Evolutionary conservation across 92 coral and sea anemone species (phyloP).

Genomic region (Porites divaricata): DNA sequence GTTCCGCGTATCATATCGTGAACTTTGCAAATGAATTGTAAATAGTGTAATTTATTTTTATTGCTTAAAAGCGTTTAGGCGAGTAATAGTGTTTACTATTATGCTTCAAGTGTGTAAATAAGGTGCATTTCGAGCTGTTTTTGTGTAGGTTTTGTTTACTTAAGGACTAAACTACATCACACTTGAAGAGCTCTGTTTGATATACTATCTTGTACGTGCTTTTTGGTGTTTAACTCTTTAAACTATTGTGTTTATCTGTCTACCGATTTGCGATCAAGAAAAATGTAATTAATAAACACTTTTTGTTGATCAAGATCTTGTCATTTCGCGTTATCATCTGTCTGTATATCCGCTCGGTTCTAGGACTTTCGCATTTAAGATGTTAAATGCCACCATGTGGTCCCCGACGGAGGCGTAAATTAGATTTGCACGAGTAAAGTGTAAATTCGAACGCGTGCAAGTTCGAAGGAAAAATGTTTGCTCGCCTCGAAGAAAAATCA

Average conservation of each 20-base stretch:
- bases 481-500: neutral
- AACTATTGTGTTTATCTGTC: conserved; percentile 50
- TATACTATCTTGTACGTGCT: neutral
- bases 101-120: conserved; percentile 24
- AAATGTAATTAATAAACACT: conserved; percentile 50
- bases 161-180: conserved; percentile 8
- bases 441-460: neutral
- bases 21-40: neutral
- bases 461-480: neutral
- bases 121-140: conserved; percentile 3
- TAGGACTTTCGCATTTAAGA: neutral
- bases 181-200: neutral
- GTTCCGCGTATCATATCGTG: neutral
- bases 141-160: conserved; percentile 18
- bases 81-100: conserved; percentile 41
- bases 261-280: conserved; percentile 37
- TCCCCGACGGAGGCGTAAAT: conserved; percentile 18
- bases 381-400: conserved; percentile 1
- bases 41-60: conserved; percentile 16
- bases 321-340: conserved; percentile 33
- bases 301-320: conserved; percentile 48
- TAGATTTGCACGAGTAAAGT: conserved; percentile 14
- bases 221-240: conserved; percentile 35
- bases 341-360: conserved; percentile 26
- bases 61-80: neutral